Evolutionary conservation across 2,888 invertebrate species (phyloP).

Genomic region (Xestobium rufovillosum): DNA sequence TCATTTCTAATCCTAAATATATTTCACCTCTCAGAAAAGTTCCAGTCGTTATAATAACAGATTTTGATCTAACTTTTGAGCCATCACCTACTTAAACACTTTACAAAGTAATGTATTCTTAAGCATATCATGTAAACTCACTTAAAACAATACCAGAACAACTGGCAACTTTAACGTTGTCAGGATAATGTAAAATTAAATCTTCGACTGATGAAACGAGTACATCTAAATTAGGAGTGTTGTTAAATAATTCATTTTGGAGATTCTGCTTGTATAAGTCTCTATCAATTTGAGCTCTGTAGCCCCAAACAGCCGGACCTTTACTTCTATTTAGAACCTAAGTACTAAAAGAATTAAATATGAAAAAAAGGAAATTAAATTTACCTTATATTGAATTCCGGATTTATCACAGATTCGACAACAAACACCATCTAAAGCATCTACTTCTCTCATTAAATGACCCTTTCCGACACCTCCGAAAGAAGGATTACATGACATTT

Average conservation of each 20-base stretch:
- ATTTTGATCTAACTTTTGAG: constrained; percentile 49
- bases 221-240: constrained; percentile 59
- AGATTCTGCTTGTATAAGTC: constrained; percentile 67
- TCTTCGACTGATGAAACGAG: constrained; percentile 71
- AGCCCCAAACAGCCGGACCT: constrained; percentile 87
- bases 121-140: constrained; percentile 34
- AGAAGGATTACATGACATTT: constrained; percentile 92
- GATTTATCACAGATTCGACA: constrained; percentile 72
- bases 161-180: constrained; percentile 27
- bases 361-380: background rate
- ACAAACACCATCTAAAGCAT: constrained; percentile 82
- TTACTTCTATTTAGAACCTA: constrained; percentile 67
- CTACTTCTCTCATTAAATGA: constrained; percentile 78
- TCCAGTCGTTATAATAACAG: constrained; percentile 79
- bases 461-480: constrained; percentile 92
- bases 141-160: constrained; percentile 50
- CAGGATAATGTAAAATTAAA: constrained; percentile 50
- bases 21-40: constrained; percentile 83
- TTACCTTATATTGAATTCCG: constrained; percentile 69
- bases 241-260: constrained; percentile 59
- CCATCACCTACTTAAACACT: constrained; percentile 52
- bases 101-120: too few species aligned
- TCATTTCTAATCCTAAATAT: constrained; percentile 66
- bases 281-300: constrained; percentile 81
- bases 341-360: background rate